Base-by-base conservation (phyloP, 1,140 invertebrate genomes). In the Dreissena polymorpha region DNA sequence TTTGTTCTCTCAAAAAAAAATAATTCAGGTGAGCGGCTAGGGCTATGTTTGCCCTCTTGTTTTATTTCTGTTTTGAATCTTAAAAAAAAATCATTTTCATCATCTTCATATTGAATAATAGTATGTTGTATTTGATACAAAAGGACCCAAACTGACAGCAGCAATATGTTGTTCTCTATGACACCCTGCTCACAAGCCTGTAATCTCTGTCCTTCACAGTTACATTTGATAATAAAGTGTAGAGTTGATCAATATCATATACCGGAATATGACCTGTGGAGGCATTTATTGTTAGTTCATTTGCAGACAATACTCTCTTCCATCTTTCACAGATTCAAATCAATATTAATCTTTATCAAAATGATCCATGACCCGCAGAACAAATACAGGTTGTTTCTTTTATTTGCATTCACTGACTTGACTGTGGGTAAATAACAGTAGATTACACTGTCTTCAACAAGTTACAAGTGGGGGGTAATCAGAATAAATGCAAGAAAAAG, bases 301-400 rank as follows among this genome's bases (percentile, higher is more conserved):
- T 57, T 69, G 60, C 23, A 68, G 67, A 68, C 76, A 78, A 53
- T 69, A 53, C 51, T 78, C 73, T 75, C 55, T 70, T 65, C 76
- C 76, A 78, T 65, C 76, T 76, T 78, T 68, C 64, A 57, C 51
- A 39, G 65, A 78, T 57, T 78, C 51, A n/a, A 80, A 80, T 72
- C 78, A 55, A 72, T 80, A 80, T 51, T 64, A 80, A 80, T 80
- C 78, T 71, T 80, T 80, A 80, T 80, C 78, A 63, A 53, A 65
- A 39, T 80, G 78, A 72, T 64, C 78, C 69, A 1, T 72, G 78
- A 80, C 78, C 78, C 50, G 1, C 21, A 80, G 29, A 71, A 72
- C 78, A 80, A 80, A 80, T 80, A 80, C 18, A 80, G 49, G 71
- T 80, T 80, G 78, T 80, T 69, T 80, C 78, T 72, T 80, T 60